Percentiles rank a stretch among this genome's conserved stretches.
Evolutionary conservation across 2,113 vertebrate genomes (phyloP).

Genomic region (Anolis carolinensis): DNA sequence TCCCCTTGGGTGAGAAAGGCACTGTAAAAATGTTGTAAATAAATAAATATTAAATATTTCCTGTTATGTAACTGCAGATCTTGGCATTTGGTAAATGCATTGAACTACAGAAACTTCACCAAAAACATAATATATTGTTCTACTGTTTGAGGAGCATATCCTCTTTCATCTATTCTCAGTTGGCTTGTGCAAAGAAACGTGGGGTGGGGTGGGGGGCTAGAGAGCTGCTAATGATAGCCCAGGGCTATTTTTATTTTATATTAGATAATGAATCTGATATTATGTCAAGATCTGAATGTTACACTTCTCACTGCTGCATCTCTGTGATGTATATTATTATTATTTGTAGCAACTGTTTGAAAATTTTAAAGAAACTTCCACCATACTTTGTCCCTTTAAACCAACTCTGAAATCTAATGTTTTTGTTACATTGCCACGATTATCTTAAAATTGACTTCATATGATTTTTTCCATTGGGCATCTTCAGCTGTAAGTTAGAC

Average conservation of each 20-base stretch:
- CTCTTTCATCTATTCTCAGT: conserved; percentile 16
- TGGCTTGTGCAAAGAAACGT: neutral
- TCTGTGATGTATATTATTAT: neutral
- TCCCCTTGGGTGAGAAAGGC: too few relatives aligned
- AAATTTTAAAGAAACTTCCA: neutral
- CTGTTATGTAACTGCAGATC: neutral
- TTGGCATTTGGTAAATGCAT: neutral
- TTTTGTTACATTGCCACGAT: neutral
- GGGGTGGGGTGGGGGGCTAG: neutral
- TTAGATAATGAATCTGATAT: conserved; percentile 2
- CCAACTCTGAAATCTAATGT: neutral
- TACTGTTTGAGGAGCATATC: neutral
- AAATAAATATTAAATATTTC: neutral
- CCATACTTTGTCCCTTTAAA: neutral
- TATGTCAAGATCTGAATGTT: conserved; percentile 6
- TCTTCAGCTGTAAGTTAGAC: neutral
- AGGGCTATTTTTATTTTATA: conserved; percentile 23
- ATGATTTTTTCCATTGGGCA: neutral
- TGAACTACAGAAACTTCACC: neutral
- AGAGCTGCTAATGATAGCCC: neutral
- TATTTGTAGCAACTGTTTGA: neutral
- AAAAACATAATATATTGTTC: accelerated
- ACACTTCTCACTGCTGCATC: neutral
- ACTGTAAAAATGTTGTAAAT: too few relatives aligned
- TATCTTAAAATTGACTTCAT: neutral